phyloP scores from a whole-genome alignment of 2,888 invertebrate genomes.

The Hemistola chrysoprasaria region DNA sequence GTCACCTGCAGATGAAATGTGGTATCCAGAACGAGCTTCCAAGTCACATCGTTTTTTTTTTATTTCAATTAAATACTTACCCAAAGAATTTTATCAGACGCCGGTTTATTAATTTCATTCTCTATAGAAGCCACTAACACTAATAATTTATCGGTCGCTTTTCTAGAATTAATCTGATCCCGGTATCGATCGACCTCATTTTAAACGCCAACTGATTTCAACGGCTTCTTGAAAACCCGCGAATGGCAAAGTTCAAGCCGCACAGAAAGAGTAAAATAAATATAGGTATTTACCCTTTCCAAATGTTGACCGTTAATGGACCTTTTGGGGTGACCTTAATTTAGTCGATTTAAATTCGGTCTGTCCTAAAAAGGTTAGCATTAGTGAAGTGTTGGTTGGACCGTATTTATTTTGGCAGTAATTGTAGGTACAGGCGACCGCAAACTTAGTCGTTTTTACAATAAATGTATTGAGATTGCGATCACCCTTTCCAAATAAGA shows the following conservation, averaged over 20 bases:
- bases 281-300: slow-evolving; percentile 20
- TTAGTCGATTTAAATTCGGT: slow-evolving; percentile 34
- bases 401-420: slow-evolving; percentile 31
- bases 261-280: slow-evolving; percentile 6
- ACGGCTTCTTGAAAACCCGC: not conserved
- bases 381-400: slow-evolving; percentile 29
- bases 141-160: not conserved
- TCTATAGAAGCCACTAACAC: too few relatives aligned
- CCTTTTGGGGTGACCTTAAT: slow-evolving; percentile 34
- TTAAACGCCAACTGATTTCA: not conserved
- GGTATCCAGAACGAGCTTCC: slow-evolving; percentile 33
- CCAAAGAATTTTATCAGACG: too few relatives aligned
- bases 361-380: slow-evolving; percentile 32
- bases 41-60: slow-evolving; percentile 9
- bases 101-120: too few relatives aligned
- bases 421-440: slow-evolving; percentile 14
- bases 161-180: slow-evolving; percentile 3
- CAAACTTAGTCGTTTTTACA: slow-evolving; percentile 13
- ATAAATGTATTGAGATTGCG: slow-evolving; percentile 5
- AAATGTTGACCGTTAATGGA: slow-evolving; percentile 33
- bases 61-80: too few relatives aligned
- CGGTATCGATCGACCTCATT: slow-evolving; percentile 3
- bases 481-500: too few relatives aligned
- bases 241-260: slow-evolving; percentile 6
- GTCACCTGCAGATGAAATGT: slow-evolving; percentile 55